Evolutionary conservation across 2,888 invertebrate genomes (phyloP).

Genomic region (Phorcus lineatus): DNA sequence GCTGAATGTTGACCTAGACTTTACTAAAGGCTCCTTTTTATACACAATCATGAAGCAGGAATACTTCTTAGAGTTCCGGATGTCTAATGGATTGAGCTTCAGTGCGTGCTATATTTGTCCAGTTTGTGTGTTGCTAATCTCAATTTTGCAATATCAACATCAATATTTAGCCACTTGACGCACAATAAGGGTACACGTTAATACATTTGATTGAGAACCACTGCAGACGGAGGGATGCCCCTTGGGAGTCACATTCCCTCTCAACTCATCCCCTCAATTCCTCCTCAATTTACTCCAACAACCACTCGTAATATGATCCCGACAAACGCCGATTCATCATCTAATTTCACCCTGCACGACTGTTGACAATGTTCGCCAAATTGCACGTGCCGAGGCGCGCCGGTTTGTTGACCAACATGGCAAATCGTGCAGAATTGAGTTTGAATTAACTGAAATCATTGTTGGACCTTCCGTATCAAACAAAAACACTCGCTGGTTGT

Average conservation of each 20-base stretch:
- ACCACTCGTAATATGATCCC: neutral
- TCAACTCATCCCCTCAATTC: too few species aligned
- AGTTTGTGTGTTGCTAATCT: neutral
- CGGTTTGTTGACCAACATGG: neutral
- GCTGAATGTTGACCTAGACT: too few species aligned
- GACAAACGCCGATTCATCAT: neutral
- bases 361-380: neutral
- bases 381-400: neutral
- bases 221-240: too few species aligned
- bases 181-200: neutral
- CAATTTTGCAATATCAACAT: neutral
- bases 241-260: too few species aligned
- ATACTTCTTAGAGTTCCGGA: too few species aligned
- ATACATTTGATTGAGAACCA: neutral
- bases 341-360: neutral
- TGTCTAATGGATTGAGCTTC: neutral
- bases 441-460: too few species aligned
- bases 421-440: too few species aligned
- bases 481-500: too few species aligned
- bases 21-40: too few species aligned
- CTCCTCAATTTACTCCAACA: neutral
- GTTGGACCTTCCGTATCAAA: too few species aligned
- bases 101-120: neutral
- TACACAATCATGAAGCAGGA: too few species aligned
- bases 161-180: neutral